These are phyloP conservation scores for Rhabditoides inermis DNA, from an alignment of 2,888 invertebrate species.

Conservation along the genomic window DNA sequence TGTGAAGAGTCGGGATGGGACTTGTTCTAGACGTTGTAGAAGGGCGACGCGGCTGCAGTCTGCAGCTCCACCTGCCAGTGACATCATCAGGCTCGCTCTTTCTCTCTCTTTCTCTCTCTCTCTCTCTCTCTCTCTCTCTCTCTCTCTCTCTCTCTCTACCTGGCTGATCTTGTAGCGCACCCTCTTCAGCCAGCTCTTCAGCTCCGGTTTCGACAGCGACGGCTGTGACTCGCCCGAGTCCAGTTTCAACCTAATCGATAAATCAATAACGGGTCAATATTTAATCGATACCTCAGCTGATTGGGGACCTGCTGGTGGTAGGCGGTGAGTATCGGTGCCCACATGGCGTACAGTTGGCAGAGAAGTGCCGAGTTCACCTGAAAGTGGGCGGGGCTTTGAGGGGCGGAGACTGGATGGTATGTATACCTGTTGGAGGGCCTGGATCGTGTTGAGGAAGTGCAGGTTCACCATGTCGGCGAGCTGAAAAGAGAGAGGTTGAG, in stretches of 20 bases:
- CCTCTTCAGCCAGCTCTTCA: slow-evolving; percentile 70
- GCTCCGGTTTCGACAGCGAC: slow-evolving; percentile 54
- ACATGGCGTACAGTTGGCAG: slow-evolving; percentile 66
- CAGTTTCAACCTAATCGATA: slow-evolving; percentile 55
- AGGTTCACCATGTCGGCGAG: slow-evolving; percentile 93
- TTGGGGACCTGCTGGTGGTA: slow-evolving; percentile 68
- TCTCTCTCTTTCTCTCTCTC: slow-evolving; percentile 64
- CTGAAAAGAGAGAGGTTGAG: slow-evolving; percentile 58
- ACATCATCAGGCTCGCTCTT: slow-evolving; percentile 87
- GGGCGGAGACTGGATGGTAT: neutral
- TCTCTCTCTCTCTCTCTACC: slow-evolving; percentile 75
- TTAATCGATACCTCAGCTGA: slow-evolving; percentile 34
- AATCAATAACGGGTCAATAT: neutral
- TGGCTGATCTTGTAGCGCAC: slow-evolving; percentile 96
- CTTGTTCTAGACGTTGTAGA: slow-evolving; percentile 62
- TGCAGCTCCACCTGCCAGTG: slow-evolving; percentile 94
- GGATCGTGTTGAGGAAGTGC: slow-evolving; percentile 86
- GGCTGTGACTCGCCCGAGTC: slow-evolving; percentile 79
- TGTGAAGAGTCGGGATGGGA: too few species aligned
- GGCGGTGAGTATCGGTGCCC: slow-evolving; percentile 91
- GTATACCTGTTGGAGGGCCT: slow-evolving; percentile 86
- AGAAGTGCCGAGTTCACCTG: slow-evolving; percentile 32
- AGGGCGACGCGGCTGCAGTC: slow-evolving; percentile 81
- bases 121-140: slow-evolving; percentile 96
- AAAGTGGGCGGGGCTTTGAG: neutral